Conservation (phyloP, 2,113 vertebrate species). For the Enhydra lutris region DNA sequence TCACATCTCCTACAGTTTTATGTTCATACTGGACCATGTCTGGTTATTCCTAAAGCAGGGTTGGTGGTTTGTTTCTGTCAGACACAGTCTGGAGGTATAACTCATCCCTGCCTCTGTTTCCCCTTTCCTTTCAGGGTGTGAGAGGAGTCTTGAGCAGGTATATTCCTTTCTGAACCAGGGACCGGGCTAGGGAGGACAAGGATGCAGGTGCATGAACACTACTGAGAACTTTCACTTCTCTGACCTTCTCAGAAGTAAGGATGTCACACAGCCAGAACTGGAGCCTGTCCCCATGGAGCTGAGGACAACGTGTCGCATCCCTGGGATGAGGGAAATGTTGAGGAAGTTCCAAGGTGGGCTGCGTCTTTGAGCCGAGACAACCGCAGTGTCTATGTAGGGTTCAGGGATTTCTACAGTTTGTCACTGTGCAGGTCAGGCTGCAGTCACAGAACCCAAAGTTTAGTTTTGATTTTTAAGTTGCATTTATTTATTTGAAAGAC, state of each 20-base stretch:
- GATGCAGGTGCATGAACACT: not conserved
- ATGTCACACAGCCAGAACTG: not conserved
- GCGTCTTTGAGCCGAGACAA: not conserved
- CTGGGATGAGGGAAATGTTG: slow-evolving; percentile 70
- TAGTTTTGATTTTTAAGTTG: not conserved
- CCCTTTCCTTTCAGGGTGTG: slow-evolving; percentile 51
- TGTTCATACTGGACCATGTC: not conserved
- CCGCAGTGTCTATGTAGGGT: rapidly evolving
- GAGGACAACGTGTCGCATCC: slow-evolving; percentile 56
- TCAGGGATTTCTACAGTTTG: rapidly evolving
- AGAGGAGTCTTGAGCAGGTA: slow-evolving; percentile 54
- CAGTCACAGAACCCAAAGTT: not conserved
- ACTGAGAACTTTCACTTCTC: not conserved
- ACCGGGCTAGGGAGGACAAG: not conserved
- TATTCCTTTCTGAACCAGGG: not conserved
- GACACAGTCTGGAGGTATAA: not conserved
- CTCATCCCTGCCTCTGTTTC: not conserved
- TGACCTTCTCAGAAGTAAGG: slow-evolving; percentile 43
- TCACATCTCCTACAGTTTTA: not conserved
- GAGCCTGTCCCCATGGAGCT: slow-evolving; percentile 59
- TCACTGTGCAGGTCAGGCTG: not conserved
- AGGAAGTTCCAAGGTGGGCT: slow-evolving; percentile 68
- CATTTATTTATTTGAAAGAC: not conserved
- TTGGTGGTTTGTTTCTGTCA: not conserved
- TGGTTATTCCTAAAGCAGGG: not conserved